Conservation (phyloP, 2,797 vertebrate species). For the Adelosebastes latens region DNA sequence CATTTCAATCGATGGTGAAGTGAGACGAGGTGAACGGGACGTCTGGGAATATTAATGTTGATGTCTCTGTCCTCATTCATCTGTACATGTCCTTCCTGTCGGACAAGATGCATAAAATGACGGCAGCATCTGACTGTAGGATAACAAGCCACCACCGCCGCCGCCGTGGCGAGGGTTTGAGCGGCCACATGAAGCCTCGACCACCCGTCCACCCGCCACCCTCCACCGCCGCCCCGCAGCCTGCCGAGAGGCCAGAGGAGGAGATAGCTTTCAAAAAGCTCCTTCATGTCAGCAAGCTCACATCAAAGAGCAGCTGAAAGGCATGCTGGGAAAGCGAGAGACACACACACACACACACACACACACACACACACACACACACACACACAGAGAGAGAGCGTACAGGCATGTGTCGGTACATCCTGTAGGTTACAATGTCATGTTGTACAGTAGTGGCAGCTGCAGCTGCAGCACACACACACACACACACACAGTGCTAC, state of each 20-base stretch:
- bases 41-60: too few species aligned
- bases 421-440: constrained; percentile 33
- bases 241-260: constrained; percentile 9
- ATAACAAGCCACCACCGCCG: too few species aligned
- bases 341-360: neutral
- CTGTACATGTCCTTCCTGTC: too few species aligned
- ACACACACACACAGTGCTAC: neutral
- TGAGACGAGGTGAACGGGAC: too few species aligned
- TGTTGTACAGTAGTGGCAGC: constrained; percentile 15
- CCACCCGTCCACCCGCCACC: neutral
- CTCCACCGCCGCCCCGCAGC: neutral
- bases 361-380: too few species aligned
- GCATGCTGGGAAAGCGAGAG: constrained; percentile 44
- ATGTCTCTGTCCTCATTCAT: too few species aligned
- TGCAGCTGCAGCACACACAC: neutral
- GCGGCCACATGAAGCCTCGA: neutral
- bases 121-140: too few species aligned
- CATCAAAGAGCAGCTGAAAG: constrained; percentile 61
- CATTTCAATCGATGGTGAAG: too few species aligned
- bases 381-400: too few species aligned
- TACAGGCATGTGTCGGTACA: constrained; percentile 25
- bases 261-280: constrained; percentile 37
- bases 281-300: constrained; percentile 51
- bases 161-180: neutral
- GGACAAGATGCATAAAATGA: too few species aligned